phyloP scores from a whole-genome alignment of 2,888 invertebrate genomes.

The Sinelater perroti region DNA sequence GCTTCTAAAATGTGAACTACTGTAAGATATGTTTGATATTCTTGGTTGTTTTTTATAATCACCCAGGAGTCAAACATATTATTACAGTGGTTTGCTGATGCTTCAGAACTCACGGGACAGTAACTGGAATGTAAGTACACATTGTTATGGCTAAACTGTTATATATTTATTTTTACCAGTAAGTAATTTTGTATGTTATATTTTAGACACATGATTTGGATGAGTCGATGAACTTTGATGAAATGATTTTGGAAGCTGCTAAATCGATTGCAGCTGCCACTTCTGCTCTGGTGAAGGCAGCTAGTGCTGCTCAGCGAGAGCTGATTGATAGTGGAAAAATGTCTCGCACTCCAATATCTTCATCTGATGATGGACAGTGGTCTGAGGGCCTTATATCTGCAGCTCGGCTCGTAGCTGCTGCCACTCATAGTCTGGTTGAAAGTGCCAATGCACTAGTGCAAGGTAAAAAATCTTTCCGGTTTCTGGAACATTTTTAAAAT shows the following conservation, averaged over 20 bases:
- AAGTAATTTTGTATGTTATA: slow-evolving; percentile 1
- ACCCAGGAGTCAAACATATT: slow-evolving; percentile 99
- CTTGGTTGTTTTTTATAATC: slow-evolving; percentile 95
- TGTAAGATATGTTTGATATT: slow-evolving; percentile 99
- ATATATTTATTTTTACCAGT: neutral
- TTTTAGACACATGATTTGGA: slow-evolving; percentile 78
- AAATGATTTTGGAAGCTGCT: slow-evolving; percentile 98
- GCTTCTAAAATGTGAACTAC: slow-evolving; percentile 65
- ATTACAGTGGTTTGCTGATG: slow-evolving; percentile 72
- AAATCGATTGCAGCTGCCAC: slow-evolving; percentile 98
- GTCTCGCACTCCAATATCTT: slow-evolving; percentile 79
- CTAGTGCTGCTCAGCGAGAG: slow-evolving; percentile 96
- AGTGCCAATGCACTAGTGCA: slow-evolving; percentile 97
- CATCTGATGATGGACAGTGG: slow-evolving; percentile 97
- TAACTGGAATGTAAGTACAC: slow-evolving; percentile 22
- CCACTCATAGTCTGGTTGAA: slow-evolving; percentile 96
- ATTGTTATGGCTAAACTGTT: neutral
- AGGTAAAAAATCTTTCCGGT: slow-evolving; percentile 61
- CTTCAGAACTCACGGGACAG: slow-evolving; percentile 4
- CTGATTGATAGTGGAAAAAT: slow-evolving; percentile 92
- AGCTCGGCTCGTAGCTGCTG: slow-evolving; percentile 94
- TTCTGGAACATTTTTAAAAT: neutral
- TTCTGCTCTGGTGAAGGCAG: slow-evolving; percentile 94
- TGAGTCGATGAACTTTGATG: slow-evolving; percentile 96
- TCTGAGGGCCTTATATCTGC: slow-evolving; percentile 96